phyloP scores from a whole-genome alignment of 2,888 invertebrate species.

The Drosophila recens region DNA sequence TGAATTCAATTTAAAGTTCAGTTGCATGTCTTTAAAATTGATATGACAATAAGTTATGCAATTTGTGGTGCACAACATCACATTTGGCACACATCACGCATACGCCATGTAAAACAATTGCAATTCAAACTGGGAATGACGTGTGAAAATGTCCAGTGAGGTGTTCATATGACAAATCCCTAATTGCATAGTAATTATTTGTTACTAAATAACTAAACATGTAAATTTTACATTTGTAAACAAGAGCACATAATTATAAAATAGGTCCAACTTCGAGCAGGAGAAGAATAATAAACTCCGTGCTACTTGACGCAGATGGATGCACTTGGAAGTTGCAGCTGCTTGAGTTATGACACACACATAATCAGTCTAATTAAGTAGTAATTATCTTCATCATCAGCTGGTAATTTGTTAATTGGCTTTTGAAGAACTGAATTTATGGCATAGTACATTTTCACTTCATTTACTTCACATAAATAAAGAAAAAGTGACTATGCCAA shows the following conservation, averaged over 20 bases:
- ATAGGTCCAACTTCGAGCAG: background rate
- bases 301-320: background rate
- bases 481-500: no score
- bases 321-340: slow-evolving; percentile 1
- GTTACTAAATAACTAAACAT: background rate
- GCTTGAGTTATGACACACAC: background rate
- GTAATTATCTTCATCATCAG: background rate
- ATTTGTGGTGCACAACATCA: slow-evolving; percentile 1
- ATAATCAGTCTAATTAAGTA: slow-evolving; percentile 3
- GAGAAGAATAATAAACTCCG: background rate
- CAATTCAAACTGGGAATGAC: background rate
- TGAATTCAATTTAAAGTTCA: background rate
- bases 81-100: background rate
- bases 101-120: background rate
- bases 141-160: background rate
- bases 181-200: background rate
- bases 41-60: slow-evolving; percentile 2
- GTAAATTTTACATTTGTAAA: background rate
- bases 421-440: background rate
- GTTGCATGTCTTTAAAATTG: slow-evolving; percentile 1
- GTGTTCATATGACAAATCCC: background rate
- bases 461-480: background rate
- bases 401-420: slow-evolving; percentile 2
- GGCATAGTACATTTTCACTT: background rate
- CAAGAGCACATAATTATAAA: background rate